Evolutionary conservation across 2,797 vertebrate species (phyloP).

Genomic region (Babyrousa celebensis): DNA sequence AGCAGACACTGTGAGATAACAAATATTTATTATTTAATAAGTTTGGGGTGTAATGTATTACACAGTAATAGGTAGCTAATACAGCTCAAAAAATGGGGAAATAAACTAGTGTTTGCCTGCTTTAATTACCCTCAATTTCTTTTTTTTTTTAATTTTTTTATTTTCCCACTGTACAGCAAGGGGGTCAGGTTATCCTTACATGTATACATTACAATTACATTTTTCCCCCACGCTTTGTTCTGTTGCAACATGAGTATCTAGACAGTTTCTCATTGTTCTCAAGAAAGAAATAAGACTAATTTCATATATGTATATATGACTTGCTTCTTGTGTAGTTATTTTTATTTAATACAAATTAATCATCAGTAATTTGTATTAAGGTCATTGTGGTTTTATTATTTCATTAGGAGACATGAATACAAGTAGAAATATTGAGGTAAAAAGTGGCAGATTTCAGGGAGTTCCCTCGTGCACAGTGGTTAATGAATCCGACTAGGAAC

Average conservation of each 20-base stretch:
- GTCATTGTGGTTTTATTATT: not conserved
- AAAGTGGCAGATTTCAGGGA: not conserved
- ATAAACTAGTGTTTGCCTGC: not conserved
- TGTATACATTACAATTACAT: too few species aligned
- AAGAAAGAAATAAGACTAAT: not conserved
- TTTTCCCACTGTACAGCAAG: too few species aligned
- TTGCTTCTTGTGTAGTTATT: conserved; percentile 4
- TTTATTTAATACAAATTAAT: conserved; percentile 48
- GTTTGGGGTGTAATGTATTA: not conserved
- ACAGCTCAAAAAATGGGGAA: conserved; percentile 37
- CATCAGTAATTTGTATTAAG: not conserved
- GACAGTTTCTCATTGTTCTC: conserved; percentile 2
- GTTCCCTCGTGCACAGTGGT: too few species aligned
- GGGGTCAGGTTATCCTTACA: too few species aligned
- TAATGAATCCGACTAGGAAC: too few species aligned
- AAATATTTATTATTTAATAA: not conserved
- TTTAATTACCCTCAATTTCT: conserved; percentile 14
- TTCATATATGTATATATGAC: not conserved
- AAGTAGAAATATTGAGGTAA: not conserved
- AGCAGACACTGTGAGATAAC: not conserved
- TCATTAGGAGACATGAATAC: not conserved
- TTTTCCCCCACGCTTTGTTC: too few species aligned
- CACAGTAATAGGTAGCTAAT: not conserved
- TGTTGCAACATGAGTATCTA: too few species aligned
- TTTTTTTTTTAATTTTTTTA: too few species aligned